A percentile compares a stretch with the other conserved stretches of the same genome.
These are phyloP conservation scores for Pangasius larnaudii DNA, from an alignment of 2,797 vertebrate genomes.

Conservation along the genomic window DNA sequence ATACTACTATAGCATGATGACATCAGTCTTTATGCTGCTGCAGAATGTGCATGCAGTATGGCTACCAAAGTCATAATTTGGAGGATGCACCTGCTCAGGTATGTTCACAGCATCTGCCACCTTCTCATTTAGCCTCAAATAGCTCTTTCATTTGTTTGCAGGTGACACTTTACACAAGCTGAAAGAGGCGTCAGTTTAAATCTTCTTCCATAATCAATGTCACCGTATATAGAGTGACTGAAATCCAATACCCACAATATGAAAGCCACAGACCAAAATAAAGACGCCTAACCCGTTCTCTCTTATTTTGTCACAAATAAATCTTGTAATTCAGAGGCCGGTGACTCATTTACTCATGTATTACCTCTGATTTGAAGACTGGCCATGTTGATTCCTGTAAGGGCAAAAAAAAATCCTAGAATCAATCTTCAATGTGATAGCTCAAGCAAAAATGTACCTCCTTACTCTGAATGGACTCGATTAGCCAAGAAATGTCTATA, in stretches of 20 bases:
- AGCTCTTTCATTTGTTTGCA: slow-evolving; percentile 53
- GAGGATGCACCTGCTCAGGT: not conserved
- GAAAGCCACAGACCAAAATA: not conserved
- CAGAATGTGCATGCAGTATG: not conserved
- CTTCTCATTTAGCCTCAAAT: not conserved
- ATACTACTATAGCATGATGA: not conserved
- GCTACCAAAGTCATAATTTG: not conserved
- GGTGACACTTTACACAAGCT: slow-evolving; percentile 64
- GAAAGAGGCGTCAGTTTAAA: slow-evolving; percentile 64
- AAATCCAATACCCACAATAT: slow-evolving; percentile 13
- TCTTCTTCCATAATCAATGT: slow-evolving; percentile 63
- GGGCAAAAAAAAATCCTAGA: not conserved
- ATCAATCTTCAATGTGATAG: not conserved
- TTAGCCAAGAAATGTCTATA: not conserved
- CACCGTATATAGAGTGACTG: slow-evolving; percentile 42
- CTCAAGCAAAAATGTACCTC: not conserved
- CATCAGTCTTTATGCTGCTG: not conserved
- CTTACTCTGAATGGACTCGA: not conserved
- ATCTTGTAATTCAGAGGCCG: not conserved
- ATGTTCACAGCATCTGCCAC: not conserved
- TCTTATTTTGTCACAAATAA: not conserved
- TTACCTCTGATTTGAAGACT: not conserved
- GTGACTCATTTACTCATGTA: not conserved
- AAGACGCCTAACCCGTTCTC: not conserved
- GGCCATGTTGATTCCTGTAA: not conserved